Evolutionary conservation across 2,113 vertebrate species (phyloP).

Genomic region (Lonchura striata): DNA sequence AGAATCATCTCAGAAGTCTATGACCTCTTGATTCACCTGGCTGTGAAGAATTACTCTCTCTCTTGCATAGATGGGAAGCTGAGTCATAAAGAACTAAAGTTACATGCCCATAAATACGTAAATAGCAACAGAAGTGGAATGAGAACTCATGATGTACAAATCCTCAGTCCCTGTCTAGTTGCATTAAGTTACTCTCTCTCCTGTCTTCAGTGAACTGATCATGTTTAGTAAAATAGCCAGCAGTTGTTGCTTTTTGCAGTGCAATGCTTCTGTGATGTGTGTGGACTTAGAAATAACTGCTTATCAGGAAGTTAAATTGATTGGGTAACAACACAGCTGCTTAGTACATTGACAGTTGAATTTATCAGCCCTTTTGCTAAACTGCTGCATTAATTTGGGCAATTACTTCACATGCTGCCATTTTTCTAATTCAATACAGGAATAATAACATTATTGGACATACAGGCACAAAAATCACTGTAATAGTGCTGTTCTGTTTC

Average conservation of each 20-base stretch:
- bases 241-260: background rate
- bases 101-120: background rate
- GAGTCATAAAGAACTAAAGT: background rate
- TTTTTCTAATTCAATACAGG: background rate
- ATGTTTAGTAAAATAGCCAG: background rate
- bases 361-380: background rate
- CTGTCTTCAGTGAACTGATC: background rate
- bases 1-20: background rate
- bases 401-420: background rate
- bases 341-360: background rate
- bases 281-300: background rate
- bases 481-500: background rate
- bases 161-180: background rate
- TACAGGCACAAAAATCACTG: background rate
- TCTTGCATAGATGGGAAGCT: background rate
- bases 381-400: background rate
- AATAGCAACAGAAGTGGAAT: background rate
- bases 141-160: background rate
- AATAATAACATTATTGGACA: background rate
- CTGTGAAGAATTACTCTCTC: background rate
- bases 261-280: background rate
- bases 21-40: constrained; percentile 18
- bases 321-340: background rate
- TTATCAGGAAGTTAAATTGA: background rate
- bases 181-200: background rate